Evolutionary conservation across 2,888 invertebrate genomes (phyloP), one percentile per base, ranked within the genome.

Genomic region (Anarsia innoxiella): DNA sequence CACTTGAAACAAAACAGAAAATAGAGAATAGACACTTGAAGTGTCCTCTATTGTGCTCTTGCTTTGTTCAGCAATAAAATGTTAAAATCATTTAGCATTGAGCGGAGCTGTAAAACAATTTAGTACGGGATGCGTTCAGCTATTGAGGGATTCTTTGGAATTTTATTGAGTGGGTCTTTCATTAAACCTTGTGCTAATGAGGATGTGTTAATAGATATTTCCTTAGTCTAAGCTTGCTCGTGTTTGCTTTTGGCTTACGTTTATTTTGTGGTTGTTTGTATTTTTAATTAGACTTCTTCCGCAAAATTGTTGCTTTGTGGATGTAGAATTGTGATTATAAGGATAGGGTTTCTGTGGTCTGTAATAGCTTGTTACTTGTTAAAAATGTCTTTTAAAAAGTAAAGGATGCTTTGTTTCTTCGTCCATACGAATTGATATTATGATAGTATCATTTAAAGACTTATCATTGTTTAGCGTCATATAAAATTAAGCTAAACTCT

Each of bases 91-190:
- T 45, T 52, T 51, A 51, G 37, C 52, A 52, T 45, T 46, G 48
- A 43, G 45, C 39, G 46, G 19, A 14, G 11, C 9, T 31, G 31
- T 31, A 19, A 59, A 59, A 55, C 52, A 53, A 56, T 56, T 54
- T 44, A 42, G 45, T 37, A 46, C 52, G 48, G 61, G 60, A 65
- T 32, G 19, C n/a, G 33, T 33, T 33, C 13, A 33, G 12, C 31
- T 25, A 32, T 32, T 25, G 14, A n/a, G n/a, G 33, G 30, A 41
- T 53, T 53, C 42, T 43, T 39, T 44, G 41, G 53, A 45, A 48
- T 66, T 64, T 61, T 66, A 71, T 70, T 64, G 66, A 70, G 60
- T 56, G 56, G 54, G 60, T 60, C 65, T 66, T 68, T 67, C 67
- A 68, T 70, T 65, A 63, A 56, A 48, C 50, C 55, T 52, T 46